Evolutionary conservation across 2,888 invertebrate species (phyloP), one percentile per base, ranked within the genome.

Genomic region (Cistogaster globosa): DNA sequence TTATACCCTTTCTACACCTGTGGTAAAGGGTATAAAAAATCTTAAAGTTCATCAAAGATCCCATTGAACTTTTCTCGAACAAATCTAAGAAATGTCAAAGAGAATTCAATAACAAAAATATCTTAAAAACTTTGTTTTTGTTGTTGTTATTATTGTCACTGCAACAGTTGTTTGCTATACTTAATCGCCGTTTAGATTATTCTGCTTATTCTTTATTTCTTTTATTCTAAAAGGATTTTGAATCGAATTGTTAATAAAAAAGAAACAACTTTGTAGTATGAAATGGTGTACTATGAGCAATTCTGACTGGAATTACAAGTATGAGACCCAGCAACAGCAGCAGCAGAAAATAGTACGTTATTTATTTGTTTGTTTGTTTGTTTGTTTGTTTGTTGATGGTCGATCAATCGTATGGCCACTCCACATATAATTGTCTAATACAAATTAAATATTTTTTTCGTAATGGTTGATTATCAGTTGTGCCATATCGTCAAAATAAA

Each of bases 391-490:
- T 62, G 42, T 51, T 60, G 60, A 77, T 60, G 68, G 51, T 60
- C 63, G 63, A 57, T 79, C 79, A 72, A 79, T 65, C 38, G 65
- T 16, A 72, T 72, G 72, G 78, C 68, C 78, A 83, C 72, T 77
- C 67, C 48, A 77, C 67, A 74, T 68, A 77, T 45, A 77, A 77
- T 83, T 77, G 60, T 77, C 36, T 60, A 55, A 74, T 62, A 53
- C 38, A 68, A 57, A 57, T 78, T 68, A 58, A 74, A 74, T 63
- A 57, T 45, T 36, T 20, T 53, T 18, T 53, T 18, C 16, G 6
- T 53, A 71, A 71, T 62, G 62, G 55, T 42, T 51, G 18, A 18
- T 62, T 55, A 76, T 67, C 48, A 77, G 58, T 48, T 57, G 57
- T 71, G 63, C 22, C 48, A 57, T 69, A 62, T 53, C 42, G 26